phyloP scores from a whole-genome alignment of 2,113 vertebrate species.

The Misgurnus mizolepis region DNA sequence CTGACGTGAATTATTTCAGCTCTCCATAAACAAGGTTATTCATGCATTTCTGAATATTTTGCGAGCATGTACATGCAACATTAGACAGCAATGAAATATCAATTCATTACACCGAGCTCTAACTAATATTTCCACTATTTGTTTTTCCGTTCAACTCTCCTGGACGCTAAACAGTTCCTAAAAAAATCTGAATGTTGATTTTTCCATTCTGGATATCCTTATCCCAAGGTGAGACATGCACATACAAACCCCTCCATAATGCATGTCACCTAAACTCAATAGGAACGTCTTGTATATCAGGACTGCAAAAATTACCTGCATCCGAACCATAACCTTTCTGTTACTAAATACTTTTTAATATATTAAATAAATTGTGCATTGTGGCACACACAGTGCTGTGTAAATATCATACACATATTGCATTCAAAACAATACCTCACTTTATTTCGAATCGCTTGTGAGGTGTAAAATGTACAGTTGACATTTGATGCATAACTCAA shows the following conservation, averaged over 20 bases:
- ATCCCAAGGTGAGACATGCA: slow-evolving; percentile 26
- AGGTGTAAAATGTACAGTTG: not conserved
- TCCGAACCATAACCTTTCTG: too few species aligned
- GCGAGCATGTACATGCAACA: not conserved
- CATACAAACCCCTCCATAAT: not conserved
- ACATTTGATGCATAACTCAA: not conserved
- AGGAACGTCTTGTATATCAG: too few species aligned
- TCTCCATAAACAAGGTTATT: slow-evolving; percentile 7
- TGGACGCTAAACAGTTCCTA: slow-evolving; percentile 21
- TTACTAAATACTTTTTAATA: too few species aligned
- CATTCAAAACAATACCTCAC: not conserved
- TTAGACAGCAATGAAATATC: slow-evolving; percentile 26
- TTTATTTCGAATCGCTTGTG: not conserved
- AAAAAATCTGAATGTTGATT: slow-evolving; percentile 33
- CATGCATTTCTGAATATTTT: not conserved
- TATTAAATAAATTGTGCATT: too few species aligned
- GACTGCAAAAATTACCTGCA: too few species aligned
- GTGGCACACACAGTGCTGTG: too few species aligned
- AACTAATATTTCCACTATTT: slow-evolving; percentile 43
- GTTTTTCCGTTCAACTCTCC: slow-evolving; percentile 50
- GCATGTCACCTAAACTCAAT: not conserved
- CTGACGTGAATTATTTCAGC: not conserved
- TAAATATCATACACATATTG: not conserved
- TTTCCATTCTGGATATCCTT: slow-evolving; percentile 51
- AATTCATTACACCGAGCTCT: slow-evolving; percentile 5